A percentile compares a stretch with the other conserved stretches of the same genome.
These are phyloP conservation scores for Speoplatyrhinus poulsoni DNA, from an alignment of 2,113 vertebrate genomes.

Conservation along the genomic window DNA sequence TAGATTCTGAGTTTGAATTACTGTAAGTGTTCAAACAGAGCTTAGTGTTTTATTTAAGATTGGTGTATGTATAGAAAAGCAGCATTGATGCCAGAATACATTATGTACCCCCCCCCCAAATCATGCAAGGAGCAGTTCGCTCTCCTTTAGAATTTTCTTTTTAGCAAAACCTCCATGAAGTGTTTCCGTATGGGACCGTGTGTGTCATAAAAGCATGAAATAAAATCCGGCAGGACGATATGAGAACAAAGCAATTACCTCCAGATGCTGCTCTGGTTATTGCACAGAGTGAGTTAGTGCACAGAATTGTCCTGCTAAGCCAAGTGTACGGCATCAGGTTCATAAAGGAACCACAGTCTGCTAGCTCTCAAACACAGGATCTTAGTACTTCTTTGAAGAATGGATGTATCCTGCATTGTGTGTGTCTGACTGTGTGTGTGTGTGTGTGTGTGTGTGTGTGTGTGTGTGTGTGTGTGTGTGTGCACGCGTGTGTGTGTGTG, in stretches of 20 bases:
- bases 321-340: slow-evolving; percentile 7
- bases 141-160: too few relatives aligned
- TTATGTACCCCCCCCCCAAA: too few relatives aligned
- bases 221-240: neutral
- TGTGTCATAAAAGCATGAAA: neutral
- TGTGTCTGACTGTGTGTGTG: neutral
- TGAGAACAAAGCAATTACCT: slow-evolving; percentile 9
- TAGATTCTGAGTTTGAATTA: slow-evolving; percentile 21
- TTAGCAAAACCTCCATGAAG: too few relatives aligned
- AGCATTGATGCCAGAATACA: too few relatives aligned
- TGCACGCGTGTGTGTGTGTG: neutral
- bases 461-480: neutral
- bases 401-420: too few relatives aligned
- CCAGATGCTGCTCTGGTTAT: slow-evolving; percentile 27
- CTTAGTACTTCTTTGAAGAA: neutral
- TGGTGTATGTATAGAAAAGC: too few relatives aligned
- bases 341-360: neutral
- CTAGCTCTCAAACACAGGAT: neutral
- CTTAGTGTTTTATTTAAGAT: slow-evolving; percentile 15
- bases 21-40: neutral
- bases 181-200: too few relatives aligned
- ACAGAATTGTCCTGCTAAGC: slow-evolving; percentile 18
- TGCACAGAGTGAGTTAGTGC: neutral
- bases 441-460: neutral
- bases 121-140: too few relatives aligned